Evolutionary conservation across 2,888 invertebrate species (phyloP).

Genomic region (Aphrophora alni): DNA sequence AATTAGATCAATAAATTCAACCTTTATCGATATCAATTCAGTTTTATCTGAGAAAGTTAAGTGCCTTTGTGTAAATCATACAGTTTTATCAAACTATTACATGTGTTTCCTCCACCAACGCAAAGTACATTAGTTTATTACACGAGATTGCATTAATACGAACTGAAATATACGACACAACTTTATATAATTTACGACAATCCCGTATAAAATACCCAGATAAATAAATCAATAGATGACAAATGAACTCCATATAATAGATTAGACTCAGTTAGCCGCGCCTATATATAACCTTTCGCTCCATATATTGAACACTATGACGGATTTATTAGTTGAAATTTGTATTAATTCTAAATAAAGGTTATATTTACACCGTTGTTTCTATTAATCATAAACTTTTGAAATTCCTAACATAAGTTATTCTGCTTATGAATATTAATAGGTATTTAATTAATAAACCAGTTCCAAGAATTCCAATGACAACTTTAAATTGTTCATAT

Average conservation of each 20-base stretch:
- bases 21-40: no score
- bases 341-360: background rate
- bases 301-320: background rate
- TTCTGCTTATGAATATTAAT: no score
- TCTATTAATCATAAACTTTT: background rate
- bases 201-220: background rate
- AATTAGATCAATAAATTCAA: no score
- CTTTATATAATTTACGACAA: background rate
- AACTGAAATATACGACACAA: no score
- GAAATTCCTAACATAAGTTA: background rate
- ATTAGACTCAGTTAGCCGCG: background rate
- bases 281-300: background rate
- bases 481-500: no score
- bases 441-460: no score
- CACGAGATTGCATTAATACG: background rate
- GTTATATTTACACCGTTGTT: background rate
- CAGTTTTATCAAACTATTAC: no score
- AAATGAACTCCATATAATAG: background rate
- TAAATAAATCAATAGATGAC: background rate
- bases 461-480: no score
- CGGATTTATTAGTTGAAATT: background rate
- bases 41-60: no score
- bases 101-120: background rate
- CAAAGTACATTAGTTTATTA: background rate
- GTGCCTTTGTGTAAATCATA: no score